Evolutionary conservation across 1,140 invertebrate genomes (phyloP), one percentile per base, ranked within the genome.

Genomic region (Pararge aegeria): DNA sequence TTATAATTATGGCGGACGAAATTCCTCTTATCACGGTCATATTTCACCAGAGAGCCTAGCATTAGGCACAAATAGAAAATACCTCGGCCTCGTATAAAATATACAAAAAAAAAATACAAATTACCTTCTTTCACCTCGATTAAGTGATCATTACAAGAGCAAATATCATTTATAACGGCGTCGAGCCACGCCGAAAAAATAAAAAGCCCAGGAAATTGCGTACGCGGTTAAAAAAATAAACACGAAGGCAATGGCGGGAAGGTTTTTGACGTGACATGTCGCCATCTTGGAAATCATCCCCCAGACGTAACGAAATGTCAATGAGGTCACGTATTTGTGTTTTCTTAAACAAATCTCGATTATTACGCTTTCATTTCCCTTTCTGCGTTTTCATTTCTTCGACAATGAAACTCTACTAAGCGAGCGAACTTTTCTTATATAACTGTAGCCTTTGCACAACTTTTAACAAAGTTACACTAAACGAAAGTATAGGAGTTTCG

Each of bases 1-100:
- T 83, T 82, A 81, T 78, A 87, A 84, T 87, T 83, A 83, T 77
- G 65, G 67, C 67, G 73, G 68, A 82, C 74, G 69, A 81, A 83
- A 82, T 83, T 78, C 64, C 71, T 81, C 76, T 83, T 84, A 84
- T 84, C 83, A 75, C 76, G 74, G 68, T 75, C 74, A 78, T 86
- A 82, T 78, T 82, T 86, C 71, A 83, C 67, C 63, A 64, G 64
- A 64, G 66, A 77, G 65, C 72, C 75, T 85, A 78, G 70, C 69
- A 78, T 85, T 82, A 82, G 70, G 73, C 56, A 73, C 63, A 70
- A 78, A 72, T 65, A 78, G 60, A 74, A 76, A 73, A 73, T 60
- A 62, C 54, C 51, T 60, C 57, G 65, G 65, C 65, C 55, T 62
- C 51, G 61, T 61, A 60, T 51, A 71, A 78, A 73, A 68, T 71